phyloP scores from a whole-genome alignment of 2,888 invertebrate genomes.

The Bruchidius siliquastri region DNA sequence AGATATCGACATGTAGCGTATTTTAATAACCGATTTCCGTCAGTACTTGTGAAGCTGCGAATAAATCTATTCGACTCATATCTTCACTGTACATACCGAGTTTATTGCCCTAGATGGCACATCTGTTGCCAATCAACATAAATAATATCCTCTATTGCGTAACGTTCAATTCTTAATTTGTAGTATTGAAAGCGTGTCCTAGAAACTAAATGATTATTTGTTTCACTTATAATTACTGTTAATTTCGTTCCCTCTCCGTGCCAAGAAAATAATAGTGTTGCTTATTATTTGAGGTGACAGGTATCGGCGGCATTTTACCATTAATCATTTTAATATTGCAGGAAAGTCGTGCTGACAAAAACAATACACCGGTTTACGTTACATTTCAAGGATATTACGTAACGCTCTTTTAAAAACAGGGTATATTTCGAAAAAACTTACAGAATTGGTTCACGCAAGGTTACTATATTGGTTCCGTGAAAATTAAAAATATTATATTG shows the following conservation, averaged over 20 bases:
- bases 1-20: too few relatives aligned
- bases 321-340: background rate
- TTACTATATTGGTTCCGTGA: background rate
- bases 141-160: background rate
- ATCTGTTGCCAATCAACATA: background rate
- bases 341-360: background rate
- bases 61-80: background rate
- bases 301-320: background rate
- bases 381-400: background rate
- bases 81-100: background rate
- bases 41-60: background rate
- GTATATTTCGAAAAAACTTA: background rate
- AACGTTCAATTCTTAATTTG: background rate
- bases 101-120: background rate
- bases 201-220: background rate
- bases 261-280: background rate
- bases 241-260: background rate
- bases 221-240: background rate
- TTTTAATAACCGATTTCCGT: too few relatives aligned
- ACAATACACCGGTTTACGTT: background rate
- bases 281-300: background rate
- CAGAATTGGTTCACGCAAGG: background rate
- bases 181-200: background rate
- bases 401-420: background rate
- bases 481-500: background rate